Evolutionary conservation across 2,888 invertebrate genomes (phyloP), one percentile per base, ranked within the genome.

Genomic region (Scelioninae gen. 2): DNA sequence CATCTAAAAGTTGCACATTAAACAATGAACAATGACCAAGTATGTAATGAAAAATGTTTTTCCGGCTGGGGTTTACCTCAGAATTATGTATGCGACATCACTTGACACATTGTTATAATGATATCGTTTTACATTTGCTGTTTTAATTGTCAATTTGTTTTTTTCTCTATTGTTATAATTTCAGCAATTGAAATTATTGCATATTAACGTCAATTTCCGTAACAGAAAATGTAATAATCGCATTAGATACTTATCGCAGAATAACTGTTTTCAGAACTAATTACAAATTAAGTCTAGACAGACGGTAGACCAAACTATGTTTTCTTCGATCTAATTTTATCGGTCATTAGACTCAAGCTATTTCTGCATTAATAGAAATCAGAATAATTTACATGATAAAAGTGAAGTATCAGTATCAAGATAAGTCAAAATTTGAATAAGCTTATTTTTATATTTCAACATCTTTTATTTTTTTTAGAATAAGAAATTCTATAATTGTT

Each of bases 251-350:
- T 7, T 41, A 31, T 31, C 31, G 0, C 22, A 22, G 10, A 18
- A 28, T 25, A 35, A 35, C 46, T 35, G 33, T 7, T 46, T 46
- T 41, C 25, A 9, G n/a, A 22, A 10, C 46, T 58, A 58, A 58
- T 58, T 58, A 46, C 46, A 58, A 58, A 46, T 35, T 58, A 46
- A 58, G 19, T 46, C 35, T 33, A 13, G 15, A 46, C 58, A 58
- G 46, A 58, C 58, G 58, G 58, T 46, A 19, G 35, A 18, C 15
- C 13, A 13, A 22, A 45, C 18, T 15, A 33, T 18, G 19, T 45
- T 58, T 58, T 15, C 46, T 60, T 60, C 58, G 58, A 60, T 43
- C 19, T 25, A 45, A 60, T 46, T 60, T 46, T 46, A 60, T 60
- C 11, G 46, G 18, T 46, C 41, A 37, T 31, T 60, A 60, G 45